These are phyloP conservation scores for Atrina japonica DNA, from an alignment of 2,888 invertebrate genomes.

Conservation along the genomic window DNA sequence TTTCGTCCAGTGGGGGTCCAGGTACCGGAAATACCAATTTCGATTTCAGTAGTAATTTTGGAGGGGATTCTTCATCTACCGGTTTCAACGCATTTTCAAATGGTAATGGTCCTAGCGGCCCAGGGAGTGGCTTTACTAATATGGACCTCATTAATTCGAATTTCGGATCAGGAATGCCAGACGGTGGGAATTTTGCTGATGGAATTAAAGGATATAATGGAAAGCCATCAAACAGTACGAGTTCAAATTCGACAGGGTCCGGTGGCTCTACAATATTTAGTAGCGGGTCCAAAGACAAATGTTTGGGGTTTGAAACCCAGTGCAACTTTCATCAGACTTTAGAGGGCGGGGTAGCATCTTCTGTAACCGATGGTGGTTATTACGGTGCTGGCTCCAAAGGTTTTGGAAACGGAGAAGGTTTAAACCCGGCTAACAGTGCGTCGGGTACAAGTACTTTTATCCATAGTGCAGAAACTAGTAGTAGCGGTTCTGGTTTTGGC, in stretches of 20 bases:
- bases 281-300: neutral
- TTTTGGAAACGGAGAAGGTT: constrained; percentile 4
- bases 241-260: neutral
- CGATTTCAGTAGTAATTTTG: constrained; percentile 24
- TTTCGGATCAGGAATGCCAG: constrained; percentile 18
- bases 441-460: neutral
- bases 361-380: too few relatives aligned
- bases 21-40: constrained; percentile 17
- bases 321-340: too few relatives aligned
- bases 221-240: too few relatives aligned
- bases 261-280: neutral
- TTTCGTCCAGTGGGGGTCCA: constrained; percentile 6
- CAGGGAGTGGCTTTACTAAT: constrained; percentile 12
- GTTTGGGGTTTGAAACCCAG: too few relatives aligned
- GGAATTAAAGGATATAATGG: constrained; percentile 15
- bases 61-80: constrained; percentile 7
- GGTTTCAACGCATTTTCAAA: constrained; percentile 13
- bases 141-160: neutral
- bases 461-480: neutral
- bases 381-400: neutral
- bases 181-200: constrained; percentile 14
- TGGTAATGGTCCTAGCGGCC: constrained; percentile 1
- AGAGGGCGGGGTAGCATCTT: too few relatives aligned
- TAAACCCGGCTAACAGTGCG: constrained; percentile 2
- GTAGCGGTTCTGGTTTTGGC: neutral